Percentiles rank a stretch among this genome's conserved stretches.
These are phyloP conservation scores for Meteorus cinctellus DNA, from an alignment of 2,888 invertebrate species.

Conservation along the genomic window DNA sequence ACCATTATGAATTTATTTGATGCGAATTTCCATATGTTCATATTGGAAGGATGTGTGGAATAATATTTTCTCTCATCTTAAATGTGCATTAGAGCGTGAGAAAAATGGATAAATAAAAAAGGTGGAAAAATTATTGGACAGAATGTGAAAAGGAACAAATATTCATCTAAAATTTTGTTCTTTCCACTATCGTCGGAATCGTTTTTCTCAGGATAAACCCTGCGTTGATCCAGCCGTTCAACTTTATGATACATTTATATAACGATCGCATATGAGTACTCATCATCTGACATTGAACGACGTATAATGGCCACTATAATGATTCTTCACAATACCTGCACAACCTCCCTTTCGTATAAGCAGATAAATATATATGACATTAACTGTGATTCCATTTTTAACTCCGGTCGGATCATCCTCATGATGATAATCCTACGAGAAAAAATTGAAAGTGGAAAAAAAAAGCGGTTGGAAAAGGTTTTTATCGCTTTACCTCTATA, in stretches of 20 bases:
- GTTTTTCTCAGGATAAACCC: not conserved
- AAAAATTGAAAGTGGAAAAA: not conserved
- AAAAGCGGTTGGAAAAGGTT: not conserved
- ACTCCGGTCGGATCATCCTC: conserved; percentile 1
- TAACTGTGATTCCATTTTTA: not conserved
- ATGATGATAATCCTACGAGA: not conserved
- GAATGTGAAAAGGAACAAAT: not conserved
- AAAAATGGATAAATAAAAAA: not conserved
- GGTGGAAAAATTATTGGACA: not conserved
- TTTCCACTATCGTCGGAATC: not conserved
- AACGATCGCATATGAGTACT: not conserved
- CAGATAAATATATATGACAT: not conserved
- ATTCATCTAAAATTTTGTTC: not conserved
- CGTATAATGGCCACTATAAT: not conserved
- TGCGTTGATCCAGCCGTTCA: not conserved
- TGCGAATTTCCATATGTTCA: too few species aligned
- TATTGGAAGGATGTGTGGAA: too few species aligned
- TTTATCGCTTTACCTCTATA: not conserved
- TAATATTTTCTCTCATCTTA: not conserved
- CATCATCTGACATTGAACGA: not conserved
- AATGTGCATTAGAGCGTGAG: not conserved
- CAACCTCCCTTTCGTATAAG: not conserved
- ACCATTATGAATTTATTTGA: too few species aligned
- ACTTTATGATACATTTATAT: not conserved
- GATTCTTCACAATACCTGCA: not conserved